Base-by-base conservation (phyloP, 1,140 invertebrate species). In the Phymorhynchus buccinoides region DNA sequence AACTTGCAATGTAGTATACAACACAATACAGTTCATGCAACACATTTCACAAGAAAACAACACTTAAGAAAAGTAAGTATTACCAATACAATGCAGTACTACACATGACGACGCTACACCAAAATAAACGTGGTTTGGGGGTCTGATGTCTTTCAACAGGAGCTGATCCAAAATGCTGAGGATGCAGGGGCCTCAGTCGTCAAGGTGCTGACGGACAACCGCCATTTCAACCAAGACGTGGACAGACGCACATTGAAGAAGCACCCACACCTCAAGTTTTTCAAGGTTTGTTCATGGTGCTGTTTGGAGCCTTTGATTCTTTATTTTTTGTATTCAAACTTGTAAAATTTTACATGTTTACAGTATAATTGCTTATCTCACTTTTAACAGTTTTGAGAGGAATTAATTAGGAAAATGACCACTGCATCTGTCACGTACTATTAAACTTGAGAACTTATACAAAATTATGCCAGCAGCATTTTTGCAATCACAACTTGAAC, bases 221-320 rank as follows among this genome's bases (percentile, higher is more conserved):
- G 84, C 6, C 98, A 97, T 9, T 81, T 79, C 71, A n/a, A 82
- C 68, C 56, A 30, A 56, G 42, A 86, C 6, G 4, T 56, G 16
- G 80, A 83, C 30, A 35, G 39, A 0, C 0, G 27, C 7, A 62
- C 27, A n/a, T 1, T 83, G 22, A 56, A 35, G 37, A 52, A 62
- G 27, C 42, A 78, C 22, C 48, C 84, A 27, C 80, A 81, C 42
- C 79, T 85, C 12, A 85, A 81, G 73, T 79, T 44, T 42, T 81
- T 85, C 7, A 62, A 85, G 78, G 84, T 85, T 35, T 62, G 56
- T 62, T n/a, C n/a, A n/a, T n/a, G n/a, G n/a, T n/a, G n/a, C n/a
- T n/a, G n/a, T n/a, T n/a, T n/a, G n/a, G n/a, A n/a, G n/a, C n/a
- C n/a, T n/a, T n/a, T n/a, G n/a, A n/a, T n/a, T n/a, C n/a, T n/a